Evolutionary conservation across 2,888 invertebrate species (phyloP).

Genomic region (Epinotia ramella): DNA sequence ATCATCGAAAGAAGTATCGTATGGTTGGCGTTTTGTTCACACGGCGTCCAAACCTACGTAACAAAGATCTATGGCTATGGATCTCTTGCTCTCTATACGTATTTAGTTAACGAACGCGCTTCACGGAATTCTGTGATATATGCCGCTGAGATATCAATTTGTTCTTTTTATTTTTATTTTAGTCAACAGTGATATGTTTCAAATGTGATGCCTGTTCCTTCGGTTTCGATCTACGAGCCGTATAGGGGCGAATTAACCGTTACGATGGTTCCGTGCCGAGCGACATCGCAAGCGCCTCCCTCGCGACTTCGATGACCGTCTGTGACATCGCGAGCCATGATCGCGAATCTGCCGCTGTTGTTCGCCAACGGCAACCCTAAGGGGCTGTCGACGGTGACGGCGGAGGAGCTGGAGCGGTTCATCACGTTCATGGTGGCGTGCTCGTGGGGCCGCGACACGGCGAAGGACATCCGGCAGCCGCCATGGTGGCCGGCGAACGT

Average conservation of each 20-base stretch:
- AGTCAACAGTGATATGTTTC: constrained; percentile 49
- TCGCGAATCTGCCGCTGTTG: constrained; percentile 89
- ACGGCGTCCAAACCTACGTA: constrained; percentile 41
- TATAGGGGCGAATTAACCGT: constrained; percentile 67
- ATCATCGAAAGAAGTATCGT: constrained; percentile 13
- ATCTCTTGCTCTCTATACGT: constrained; percentile 67
- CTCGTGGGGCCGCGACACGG: constrained; percentile 88
- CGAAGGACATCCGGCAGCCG: constrained; percentile 85
- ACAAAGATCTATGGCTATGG: constrained; percentile 58
- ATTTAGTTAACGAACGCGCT: constrained; percentile 69
- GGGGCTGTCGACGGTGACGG: constrained; percentile 86
- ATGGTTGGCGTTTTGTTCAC: constrained; percentile 35
- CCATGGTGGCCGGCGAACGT: constrained; percentile 90
- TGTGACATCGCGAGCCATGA: constrained; percentile 83
- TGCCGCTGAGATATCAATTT: constrained; percentile 55
- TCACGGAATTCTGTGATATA: constrained; percentile 62
- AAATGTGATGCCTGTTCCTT: constrained; percentile 60
- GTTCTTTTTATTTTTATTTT: constrained; percentile 49
- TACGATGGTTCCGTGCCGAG: constrained; percentile 64
- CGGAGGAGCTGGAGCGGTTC: constrained; percentile 88
- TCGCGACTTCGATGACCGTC: constrained; percentile 78
- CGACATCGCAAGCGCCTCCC: constrained; percentile 75
- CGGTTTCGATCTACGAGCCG: constrained; percentile 57
- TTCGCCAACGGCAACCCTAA: constrained; percentile 90
- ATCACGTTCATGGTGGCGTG: constrained; percentile 91